Base-by-base conservation (phyloP, 2,888 invertebrate species). In the Stramonita haemastoma region DNA sequence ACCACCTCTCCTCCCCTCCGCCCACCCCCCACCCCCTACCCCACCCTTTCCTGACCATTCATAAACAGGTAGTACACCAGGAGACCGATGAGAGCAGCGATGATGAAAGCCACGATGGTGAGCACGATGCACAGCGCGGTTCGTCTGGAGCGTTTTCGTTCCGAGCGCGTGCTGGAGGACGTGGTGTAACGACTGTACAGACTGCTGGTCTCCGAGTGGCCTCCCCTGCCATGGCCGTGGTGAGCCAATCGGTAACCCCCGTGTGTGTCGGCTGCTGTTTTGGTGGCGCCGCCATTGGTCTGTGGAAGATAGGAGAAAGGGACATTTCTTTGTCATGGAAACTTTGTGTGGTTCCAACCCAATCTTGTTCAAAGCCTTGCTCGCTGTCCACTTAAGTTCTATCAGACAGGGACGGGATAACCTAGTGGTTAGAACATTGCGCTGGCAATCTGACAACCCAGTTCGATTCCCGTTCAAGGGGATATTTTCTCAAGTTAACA, bases 1-100 rank as follows among this genome's bases (percentile, higher is more conserved):
- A 15, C 15, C 60, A 60, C 60, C 22, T 60, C 60, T 22, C 57
- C 57, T 57, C 73, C n/a, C 29, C n/a, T 11, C n/a, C 73, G 8
- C 26, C 73, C 73, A 13, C 73, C 26, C 26, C n/a, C n/a, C n/a
- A n/a, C 73, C 73, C 73, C 73, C 73, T 6, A 6, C n/a, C 73
- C n/a, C n/a, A 1, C 60, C 22, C 60, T 32, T 15, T 79, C 34
- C 17, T 79, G 1, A 60, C 11, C 90, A 81, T 34, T 57, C 79
- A 89, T 89, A 15, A 92, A 89, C 5, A 91, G 90, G 57, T 86
- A 92, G 86, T 92, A 91, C 29, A 91, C 86, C 6, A 92, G 88
- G 36, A 90, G 90, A 4, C 91, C 92, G 26, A 91, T 66, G 17
- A 90, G 89, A 32, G 87, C 90, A 1, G 91, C 91, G 6, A 92